Percentiles rank a stretch among this genome's conserved stretches.
Conservation (phyloP, 2,888 invertebrate species). For the Latheticus oryzae region DNA sequence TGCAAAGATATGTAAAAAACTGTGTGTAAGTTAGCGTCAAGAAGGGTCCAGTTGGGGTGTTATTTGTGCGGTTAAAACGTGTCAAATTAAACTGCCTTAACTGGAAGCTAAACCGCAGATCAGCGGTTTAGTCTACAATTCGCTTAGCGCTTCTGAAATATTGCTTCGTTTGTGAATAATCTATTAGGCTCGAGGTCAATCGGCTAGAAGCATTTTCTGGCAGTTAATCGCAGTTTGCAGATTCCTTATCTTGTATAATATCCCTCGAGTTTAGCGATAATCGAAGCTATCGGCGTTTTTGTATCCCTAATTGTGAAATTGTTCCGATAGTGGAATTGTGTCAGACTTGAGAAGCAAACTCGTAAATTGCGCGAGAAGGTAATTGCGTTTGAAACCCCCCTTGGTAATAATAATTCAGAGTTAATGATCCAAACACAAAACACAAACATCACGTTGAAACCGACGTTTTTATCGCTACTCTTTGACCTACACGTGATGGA, state of each 20-base stretch:
- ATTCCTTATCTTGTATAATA: slow-evolving; percentile 50
- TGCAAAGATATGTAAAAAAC: too few species aligned
- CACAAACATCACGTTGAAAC: slow-evolving; percentile 35
- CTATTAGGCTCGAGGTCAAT: slow-evolving; percentile 44
- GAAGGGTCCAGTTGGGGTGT: slow-evolving; percentile 10
- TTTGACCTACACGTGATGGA: slow-evolving; percentile 27
- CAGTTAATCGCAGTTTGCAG: slow-evolving; percentile 40
- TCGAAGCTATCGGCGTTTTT: slow-evolving; percentile 50
- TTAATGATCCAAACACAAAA: slow-evolving; percentile 37
- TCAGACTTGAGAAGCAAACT: slow-evolving; percentile 24
- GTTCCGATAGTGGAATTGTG: slow-evolving; percentile 23
- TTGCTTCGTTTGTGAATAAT: slow-evolving; percentile 42
- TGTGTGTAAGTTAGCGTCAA: too few species aligned
- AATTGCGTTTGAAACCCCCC: slow-evolving; percentile 32
- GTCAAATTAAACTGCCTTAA: slow-evolving; percentile 36
- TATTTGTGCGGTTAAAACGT: slow-evolving; percentile 22
- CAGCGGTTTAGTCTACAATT: slow-evolving; percentile 26
- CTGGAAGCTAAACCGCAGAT: slow-evolving; percentile 30
- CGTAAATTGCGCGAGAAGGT: slow-evolving; percentile 29
- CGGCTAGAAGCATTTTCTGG: slow-evolving; percentile 43
- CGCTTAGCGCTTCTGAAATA: slow-evolving; percentile 26
- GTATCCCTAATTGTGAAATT: slow-evolving; percentile 42
- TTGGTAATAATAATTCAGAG: slow-evolving; percentile 37
- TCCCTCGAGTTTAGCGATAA: slow-evolving; percentile 47
- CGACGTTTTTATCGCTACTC: slow-evolving; percentile 34